These are phyloP conservation scores for Molothrus ater DNA, from an alignment of 2,797 vertebrate genomes.

Conservation along the genomic window DNA sequence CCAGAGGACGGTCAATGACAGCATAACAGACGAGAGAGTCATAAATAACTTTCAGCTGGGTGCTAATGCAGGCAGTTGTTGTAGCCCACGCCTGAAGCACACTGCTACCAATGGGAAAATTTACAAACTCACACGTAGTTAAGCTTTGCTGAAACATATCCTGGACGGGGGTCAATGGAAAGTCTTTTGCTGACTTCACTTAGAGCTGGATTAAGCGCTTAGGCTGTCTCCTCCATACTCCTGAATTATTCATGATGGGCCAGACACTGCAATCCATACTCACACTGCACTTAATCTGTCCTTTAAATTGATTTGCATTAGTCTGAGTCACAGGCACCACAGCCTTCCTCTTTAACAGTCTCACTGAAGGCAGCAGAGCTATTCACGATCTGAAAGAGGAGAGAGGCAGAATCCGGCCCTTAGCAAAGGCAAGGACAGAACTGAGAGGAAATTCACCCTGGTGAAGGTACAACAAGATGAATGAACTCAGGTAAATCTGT, in stretches of 20 bases:
- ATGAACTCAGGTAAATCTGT: constrained; percentile 2
- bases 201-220: neutral
- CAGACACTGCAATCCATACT: constrained; percentile 32
- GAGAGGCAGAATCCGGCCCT: neutral
- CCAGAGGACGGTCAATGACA: neutral
- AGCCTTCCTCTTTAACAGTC: neutral
- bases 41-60: neutral
- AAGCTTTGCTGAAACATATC: neutral
- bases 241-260: constrained; percentile 44
- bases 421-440: neutral
- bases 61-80: neutral
- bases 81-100: neutral
- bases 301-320: constrained; percentile 44
- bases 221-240: neutral
- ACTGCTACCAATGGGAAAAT: neutral
- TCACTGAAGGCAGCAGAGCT: neutral
- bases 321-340: constrained; percentile 20
- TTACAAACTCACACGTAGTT: neutral
- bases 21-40: neutral
- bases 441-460: neutral
- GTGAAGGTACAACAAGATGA: neutral
- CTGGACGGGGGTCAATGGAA: neutral
- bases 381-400: neutral
- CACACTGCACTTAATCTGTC: neutral
- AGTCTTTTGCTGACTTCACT: constrained; percentile 6